A percentile compares a stretch with the other conserved stretches of the same genome.
Evolutionary conservation across 53 echinoderm and acorn worm genomes (phyloP).

Genomic region (Echinometra lucunter): DNA sequence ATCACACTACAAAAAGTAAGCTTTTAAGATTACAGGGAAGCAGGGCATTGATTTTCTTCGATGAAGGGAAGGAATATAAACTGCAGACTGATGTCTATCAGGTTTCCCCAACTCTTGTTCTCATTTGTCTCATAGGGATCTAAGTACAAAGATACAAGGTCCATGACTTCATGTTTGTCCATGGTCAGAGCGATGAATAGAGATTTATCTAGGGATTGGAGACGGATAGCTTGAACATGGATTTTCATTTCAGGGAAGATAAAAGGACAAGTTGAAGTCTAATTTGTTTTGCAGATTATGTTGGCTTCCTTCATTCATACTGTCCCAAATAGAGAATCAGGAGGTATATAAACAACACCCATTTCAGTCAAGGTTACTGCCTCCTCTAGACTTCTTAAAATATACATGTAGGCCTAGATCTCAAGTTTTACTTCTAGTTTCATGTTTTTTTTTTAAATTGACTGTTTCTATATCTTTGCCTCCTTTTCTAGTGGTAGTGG

Average conservation of each 20-base stretch:
- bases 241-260: slow-evolving; percentile 32
- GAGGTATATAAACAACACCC: background rate
- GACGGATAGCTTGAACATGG: slow-evolving; percentile 26
- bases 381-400: background rate
- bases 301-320: slow-evolving; percentile 14
- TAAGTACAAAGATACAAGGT: slow-evolving; percentile 36
- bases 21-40: background rate
- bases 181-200: background rate
- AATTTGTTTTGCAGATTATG: slow-evolving; percentile 42
- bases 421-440: no score
- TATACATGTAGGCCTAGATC: no score
- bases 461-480: no score
- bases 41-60: slow-evolving; percentile 13
- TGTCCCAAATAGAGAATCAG: background rate
- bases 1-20: background rate
- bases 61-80: background rate
- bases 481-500: no score
- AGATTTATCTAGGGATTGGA: slow-evolving; percentile 9
- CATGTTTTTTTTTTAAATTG: no score
- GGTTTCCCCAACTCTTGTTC: slow-evolving; percentile 8
- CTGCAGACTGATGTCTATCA: slow-evolving; percentile 30
- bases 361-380: background rate
- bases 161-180: slow-evolving; percentile 35
- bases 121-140: slow-evolving; percentile 17
- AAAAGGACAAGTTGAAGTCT: slow-evolving; percentile 25